Base-by-base conservation (phyloP, 2,888 invertebrate species). In the Chrysomela aeneicollis region DNA sequence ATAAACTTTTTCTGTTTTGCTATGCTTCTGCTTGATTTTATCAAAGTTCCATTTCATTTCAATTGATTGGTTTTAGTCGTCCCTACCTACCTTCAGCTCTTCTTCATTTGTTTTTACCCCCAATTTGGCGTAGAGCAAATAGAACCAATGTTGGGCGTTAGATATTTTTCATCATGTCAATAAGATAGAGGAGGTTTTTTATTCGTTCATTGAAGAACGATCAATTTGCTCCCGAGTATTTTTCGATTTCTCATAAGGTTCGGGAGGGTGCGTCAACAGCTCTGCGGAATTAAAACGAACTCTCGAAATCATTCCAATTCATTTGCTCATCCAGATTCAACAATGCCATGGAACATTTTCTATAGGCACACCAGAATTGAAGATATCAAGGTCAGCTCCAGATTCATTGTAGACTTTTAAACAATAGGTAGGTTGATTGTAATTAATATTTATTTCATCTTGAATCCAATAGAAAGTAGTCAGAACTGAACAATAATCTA, bases 121-220 rank as follows among this genome's bases (percentile, higher is more conserved):
- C 71, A 59, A 62, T 63, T 60, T 55, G 63, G 50, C 50, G 68
- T 64, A 74, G 72, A 73, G 26, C 26, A 75, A 76, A 76, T 76
- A 74, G 67, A 66, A 71, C 74, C 74, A 75, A 74, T 76, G 74
- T 74, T 72, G 70, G 61, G 65, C 71, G 72, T 74, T 70, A 69
- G 66, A 60, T 71, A 75, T 77, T 77, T 75, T 76, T 76, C 73
- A 76, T 76, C 71, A 71, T 74, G 73, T 69, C 71, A 64, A 64
- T 64, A 64, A 60, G 61, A 63, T 57, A 63, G 68, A 64, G 32
- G 19, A 49, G 49, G 42, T 15, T 61, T 21, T 61, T 32, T 55
- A 50, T 61, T 37, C 49, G 46, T 53, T 46, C 42, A 52, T 30
- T 21, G 47, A 35, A 21, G 50, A 59, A 46, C 59, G 30, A 21